Conservation (phyloP, 2,113 vertebrate species). For the Peucedramus taeniatus region DNA sequence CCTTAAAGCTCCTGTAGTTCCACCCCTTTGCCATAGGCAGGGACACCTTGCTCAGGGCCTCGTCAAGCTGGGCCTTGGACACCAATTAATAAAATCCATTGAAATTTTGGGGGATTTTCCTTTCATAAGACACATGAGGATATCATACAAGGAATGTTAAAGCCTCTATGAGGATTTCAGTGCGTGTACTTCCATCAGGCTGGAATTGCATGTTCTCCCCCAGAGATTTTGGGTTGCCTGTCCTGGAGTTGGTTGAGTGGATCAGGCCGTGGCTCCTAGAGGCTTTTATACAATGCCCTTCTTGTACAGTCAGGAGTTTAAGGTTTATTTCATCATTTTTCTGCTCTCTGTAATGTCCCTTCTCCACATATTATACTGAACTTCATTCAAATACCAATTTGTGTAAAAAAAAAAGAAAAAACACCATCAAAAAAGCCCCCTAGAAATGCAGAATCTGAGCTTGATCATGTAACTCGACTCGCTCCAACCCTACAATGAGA, state of each 20-base stretch:
- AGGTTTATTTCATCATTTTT: background rate
- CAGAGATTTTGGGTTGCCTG: background rate
- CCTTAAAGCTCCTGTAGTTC: background rate
- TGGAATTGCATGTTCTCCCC: background rate
- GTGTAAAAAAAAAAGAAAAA: background rate
- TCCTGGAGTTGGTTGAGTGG: background rate
- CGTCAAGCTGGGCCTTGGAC: background rate
- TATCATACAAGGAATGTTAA: background rate
- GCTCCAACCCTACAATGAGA: background rate
- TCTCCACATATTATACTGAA: background rate
- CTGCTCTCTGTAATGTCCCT: background rate
- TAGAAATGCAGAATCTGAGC: background rate
- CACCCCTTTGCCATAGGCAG: background rate
- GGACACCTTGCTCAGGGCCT: background rate
- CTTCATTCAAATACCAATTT: background rate
- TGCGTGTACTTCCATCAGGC: background rate
- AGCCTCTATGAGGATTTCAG: background rate
- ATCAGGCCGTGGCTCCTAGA: background rate
- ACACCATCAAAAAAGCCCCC: background rate
- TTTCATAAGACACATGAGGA: accelerated
- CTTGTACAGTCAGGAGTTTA: background rate
- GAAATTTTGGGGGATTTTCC: background rate
- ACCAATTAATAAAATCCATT: background rate
- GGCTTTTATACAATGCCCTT: background rate
- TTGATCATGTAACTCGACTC: background rate